Conservation (phyloP, 1,140 invertebrate species). For the Pseudomyrmex gracilis region DNA sequence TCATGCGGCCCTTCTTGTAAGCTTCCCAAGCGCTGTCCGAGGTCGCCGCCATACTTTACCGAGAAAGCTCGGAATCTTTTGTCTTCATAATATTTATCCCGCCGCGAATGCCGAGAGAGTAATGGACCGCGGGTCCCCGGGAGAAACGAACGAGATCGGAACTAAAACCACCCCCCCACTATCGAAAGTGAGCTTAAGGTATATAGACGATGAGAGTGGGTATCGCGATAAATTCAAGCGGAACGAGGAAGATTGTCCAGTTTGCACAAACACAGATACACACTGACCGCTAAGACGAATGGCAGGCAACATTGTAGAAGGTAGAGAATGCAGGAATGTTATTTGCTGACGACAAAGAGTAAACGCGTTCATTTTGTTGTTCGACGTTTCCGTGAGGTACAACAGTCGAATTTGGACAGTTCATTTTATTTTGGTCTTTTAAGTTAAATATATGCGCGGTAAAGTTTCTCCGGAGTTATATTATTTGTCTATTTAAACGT, state of each 20-base stretch:
- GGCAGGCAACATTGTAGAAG: background rate
- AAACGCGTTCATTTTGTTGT: background rate
- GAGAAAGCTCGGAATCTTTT: conserved; percentile 78
- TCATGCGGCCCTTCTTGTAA: conserved; percentile 64
- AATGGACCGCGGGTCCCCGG: conserved; percentile 69
- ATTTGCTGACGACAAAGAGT: conserved; percentile 10
- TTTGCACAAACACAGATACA: conserved; percentile 38
- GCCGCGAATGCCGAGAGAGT: conserved; percentile 71
- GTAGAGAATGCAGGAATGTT: conserved; percentile 6
- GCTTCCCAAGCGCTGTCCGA: conserved; percentile 13
- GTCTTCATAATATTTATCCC: conserved; percentile 83
- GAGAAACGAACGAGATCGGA: conserved; percentile 72
- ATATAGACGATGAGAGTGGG: conserved; percentile 38
- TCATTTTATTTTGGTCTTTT: background rate
- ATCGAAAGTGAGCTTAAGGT: conserved; percentile 57
- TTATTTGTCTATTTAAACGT: too few relatives aligned
- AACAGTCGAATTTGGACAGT: background rate
- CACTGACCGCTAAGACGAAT: background rate
- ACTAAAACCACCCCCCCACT: conserved; percentile 63
- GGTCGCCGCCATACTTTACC: conserved; percentile 75
- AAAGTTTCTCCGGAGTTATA: too few relatives aligned
- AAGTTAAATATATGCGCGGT: too few relatives aligned
- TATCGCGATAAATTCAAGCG: conserved; percentile 71
- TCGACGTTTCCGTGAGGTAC: background rate
- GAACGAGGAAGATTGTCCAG: conserved; percentile 51